These are phyloP conservation scores for Chaetorhynchus papuensis DNA, from an alignment of 2,113 vertebrate species.

Conservation along the genomic window DNA sequence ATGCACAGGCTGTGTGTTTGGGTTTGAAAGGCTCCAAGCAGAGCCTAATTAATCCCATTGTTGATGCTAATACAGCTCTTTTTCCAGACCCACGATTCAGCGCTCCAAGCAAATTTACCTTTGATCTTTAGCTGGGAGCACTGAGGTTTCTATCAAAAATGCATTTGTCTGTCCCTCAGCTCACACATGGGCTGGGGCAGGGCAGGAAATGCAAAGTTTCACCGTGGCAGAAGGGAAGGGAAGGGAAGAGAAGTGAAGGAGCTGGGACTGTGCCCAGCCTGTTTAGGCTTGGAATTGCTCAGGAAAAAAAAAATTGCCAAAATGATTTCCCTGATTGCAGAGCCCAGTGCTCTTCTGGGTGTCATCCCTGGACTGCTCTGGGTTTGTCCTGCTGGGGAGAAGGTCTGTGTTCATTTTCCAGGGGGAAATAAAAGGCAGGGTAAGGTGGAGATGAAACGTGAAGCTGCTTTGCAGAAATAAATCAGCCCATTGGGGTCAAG, in stretches of 20 bases:
- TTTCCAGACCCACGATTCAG: slow-evolving; percentile 34
- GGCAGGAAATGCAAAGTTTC: neutral
- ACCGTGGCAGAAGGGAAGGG: neutral
- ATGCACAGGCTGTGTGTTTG: neutral
- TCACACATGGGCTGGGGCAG: neutral
- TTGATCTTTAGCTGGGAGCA: slow-evolving; percentile 60
- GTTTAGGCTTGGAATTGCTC: neutral
- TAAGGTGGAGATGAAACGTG: neutral
- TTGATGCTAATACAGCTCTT: slow-evolving; percentile 64
- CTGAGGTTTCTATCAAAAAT: neutral
- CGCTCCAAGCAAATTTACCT: slow-evolving; percentile 60
- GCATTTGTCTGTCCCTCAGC: neutral
- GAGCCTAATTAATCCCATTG: slow-evolving; percentile 72
- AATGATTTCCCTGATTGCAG: neutral
- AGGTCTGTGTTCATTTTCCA: neutral
- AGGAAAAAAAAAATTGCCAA: neutral
- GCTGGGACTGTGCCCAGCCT: neutral
- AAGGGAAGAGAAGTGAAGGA: neutral
- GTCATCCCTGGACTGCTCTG: neutral
- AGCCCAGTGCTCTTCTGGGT: neutral
- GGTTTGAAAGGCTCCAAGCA: slow-evolving; percentile 23
- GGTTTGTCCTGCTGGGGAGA: neutral
- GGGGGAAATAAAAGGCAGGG: neutral
- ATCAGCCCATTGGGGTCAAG: neutral
- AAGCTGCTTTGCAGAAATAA: neutral